Evolutionary conservation across 1,140 invertebrate genomes (phyloP).

Genomic region (Drosophila prosaltans): DNA sequence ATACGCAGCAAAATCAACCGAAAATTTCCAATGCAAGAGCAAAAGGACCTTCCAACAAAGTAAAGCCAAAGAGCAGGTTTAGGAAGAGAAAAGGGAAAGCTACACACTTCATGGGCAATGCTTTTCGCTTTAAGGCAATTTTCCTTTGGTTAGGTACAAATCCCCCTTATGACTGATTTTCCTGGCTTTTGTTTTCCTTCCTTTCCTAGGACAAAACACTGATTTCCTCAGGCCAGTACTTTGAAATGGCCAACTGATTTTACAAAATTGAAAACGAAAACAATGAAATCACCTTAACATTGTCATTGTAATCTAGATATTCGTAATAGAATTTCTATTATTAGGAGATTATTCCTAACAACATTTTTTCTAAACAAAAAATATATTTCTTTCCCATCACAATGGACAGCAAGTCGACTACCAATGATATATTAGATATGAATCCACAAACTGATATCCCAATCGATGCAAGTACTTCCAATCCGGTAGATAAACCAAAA

Average conservation of each 20-base stretch:
- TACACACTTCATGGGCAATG: constrained; percentile 5
- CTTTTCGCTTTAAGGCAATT: constrained; percentile 5
- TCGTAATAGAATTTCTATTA: no score
- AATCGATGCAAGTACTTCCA: background rate
- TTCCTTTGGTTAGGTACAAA: background rate
- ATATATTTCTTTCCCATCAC: background rate
- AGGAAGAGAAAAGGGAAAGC: background rate
- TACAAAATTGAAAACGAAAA: background rate
- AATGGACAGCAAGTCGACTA: background rate
- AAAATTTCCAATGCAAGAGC: background rate
- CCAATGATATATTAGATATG: background rate
- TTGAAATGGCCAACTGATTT: background rate
- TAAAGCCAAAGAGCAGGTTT: background rate
- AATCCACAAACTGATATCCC: background rate
- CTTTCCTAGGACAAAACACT: background rate
- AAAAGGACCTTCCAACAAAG: background rate
- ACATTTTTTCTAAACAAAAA: background rate
- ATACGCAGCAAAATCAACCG: constrained; percentile 1
- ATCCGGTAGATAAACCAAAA: background rate
- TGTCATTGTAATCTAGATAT: background rate
- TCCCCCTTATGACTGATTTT: background rate
- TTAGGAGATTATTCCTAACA: background rate
- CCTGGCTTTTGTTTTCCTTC: background rate
- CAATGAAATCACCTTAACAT: background rate
- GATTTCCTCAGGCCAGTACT: background rate